Conservation (phyloP, 2,888 invertebrate species). For the Eurois occulta region DNA sequence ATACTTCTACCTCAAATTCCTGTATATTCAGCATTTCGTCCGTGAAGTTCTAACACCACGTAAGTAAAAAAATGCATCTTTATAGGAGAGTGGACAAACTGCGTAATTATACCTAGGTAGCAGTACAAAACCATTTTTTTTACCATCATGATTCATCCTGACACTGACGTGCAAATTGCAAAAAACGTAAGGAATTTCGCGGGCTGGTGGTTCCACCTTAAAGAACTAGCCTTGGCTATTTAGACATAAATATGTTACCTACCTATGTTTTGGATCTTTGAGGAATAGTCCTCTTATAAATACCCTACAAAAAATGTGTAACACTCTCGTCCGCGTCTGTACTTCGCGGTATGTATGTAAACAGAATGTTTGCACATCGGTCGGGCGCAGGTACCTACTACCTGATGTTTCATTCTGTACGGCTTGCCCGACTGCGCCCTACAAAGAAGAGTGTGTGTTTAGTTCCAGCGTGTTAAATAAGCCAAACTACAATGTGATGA, state of each 20-base stretch:
- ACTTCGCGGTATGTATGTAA: constrained; percentile 66
- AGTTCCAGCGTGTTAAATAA: constrained; percentile 39
- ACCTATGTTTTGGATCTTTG: background rate
- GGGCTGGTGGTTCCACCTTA: no score
- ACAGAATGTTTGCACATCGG: constrained; percentile 68
- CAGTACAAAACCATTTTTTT: no score
- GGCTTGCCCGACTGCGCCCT: constrained; percentile 56
- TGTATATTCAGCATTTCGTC: no score
- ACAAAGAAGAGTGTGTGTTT: constrained; percentile 61
- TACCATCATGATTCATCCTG: no score
- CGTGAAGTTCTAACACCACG: no score
- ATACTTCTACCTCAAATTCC: background rate
- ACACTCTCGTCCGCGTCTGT: constrained; percentile 39
- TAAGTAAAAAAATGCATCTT: no score
- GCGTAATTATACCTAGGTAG: no score
- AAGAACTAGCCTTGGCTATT: no score
- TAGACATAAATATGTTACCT: background rate
- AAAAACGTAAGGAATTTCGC: no score
- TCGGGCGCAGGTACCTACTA: constrained; percentile 64
- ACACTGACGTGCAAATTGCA: no score
- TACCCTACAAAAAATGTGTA: background rate
- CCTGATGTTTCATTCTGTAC: constrained; percentile 66
- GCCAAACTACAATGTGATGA: constrained; percentile 30
- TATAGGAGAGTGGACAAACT: no score
- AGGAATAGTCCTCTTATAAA: background rate